These are phyloP conservation scores for Cyrtonyx montezumae DNA, from an alignment of 2,113 vertebrate species.

Conservation along the genomic window DNA sequence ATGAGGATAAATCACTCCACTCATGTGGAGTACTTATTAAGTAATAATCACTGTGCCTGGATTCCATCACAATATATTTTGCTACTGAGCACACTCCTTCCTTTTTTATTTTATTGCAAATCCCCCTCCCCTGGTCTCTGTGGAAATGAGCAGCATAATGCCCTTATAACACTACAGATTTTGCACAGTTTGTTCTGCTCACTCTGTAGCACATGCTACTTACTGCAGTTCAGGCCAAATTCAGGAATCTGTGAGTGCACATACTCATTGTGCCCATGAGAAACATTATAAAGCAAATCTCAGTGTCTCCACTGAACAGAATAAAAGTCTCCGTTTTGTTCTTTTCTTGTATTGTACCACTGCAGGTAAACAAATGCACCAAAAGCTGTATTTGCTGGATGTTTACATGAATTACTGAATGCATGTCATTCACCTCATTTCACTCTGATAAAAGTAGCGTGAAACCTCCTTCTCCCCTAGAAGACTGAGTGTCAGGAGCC, in stretches of 20 bases:
- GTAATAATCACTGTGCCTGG: conserved; percentile 25
- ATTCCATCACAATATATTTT: conserved; percentile 32
- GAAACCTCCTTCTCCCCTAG: neutral
- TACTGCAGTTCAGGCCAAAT: neutral
- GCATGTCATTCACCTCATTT: neutral
- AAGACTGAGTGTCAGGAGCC: neutral
- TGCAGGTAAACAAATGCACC: neutral
- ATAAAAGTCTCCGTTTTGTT: neutral
- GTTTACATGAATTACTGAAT: neutral
- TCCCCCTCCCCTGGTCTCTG: neutral
- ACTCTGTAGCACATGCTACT: neutral
- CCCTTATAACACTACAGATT: neutral
- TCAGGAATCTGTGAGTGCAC: neutral
- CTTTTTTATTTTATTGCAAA: conserved; percentile 11
- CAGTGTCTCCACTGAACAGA: neutral
- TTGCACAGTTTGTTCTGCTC: neutral
- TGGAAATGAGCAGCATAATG: neutral
- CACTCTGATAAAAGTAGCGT: neutral
- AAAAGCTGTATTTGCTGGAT: neutral
- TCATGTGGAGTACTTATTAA: conserved; percentile 6
- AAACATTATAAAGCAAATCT: neutral
- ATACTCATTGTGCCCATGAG: neutral
- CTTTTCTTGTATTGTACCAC: neutral
- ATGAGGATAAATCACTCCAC: conserved; percentile 17
- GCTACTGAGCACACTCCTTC: neutral